A percentile compares a stretch with the other conserved stretches of the same genome.
These are phyloP conservation scores for Drosophila dunni DNA, from an alignment of 1,140 invertebrate genomes.

Conservation along the genomic window DNA sequence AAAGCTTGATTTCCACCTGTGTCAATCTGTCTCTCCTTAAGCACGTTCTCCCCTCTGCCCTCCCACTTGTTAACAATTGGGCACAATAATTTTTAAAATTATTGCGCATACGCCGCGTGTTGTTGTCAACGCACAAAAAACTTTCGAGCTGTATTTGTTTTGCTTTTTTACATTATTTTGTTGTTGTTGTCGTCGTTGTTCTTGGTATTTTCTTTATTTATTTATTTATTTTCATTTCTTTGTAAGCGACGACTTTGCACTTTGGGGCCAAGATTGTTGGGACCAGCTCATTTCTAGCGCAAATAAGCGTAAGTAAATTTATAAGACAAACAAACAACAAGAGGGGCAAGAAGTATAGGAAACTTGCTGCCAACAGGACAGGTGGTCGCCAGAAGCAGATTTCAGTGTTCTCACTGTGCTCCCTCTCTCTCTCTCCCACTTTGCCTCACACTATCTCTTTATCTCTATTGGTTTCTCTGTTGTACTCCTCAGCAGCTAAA, in stretches of 20 bases:
- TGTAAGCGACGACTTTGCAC: constrained; percentile 32
- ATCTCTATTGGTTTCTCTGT: neutral
- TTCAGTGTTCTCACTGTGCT: neutral
- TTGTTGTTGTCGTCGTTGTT: neutral
- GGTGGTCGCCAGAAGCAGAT: constrained; percentile 7
- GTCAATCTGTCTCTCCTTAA: constrained; percentile 18
- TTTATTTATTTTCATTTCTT: neutral
- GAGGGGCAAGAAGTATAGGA: constrained; percentile 32
- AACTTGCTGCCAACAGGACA: constrained; percentile 50
- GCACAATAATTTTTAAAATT: constrained; percentile 72
- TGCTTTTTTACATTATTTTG: constrained; percentile 2
- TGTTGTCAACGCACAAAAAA: constrained; percentile 55
- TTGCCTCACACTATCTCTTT: too few species aligned
- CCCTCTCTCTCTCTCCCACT: neutral
- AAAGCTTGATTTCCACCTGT: constrained; percentile 52
- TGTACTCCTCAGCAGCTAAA: constrained; percentile 33
- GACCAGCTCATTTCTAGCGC: constrained; percentile 74
- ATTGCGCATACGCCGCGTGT: constrained; percentile 76
- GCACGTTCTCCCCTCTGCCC: neutral
- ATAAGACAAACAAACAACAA: constrained; percentile 75
- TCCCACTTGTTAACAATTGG: constrained; percentile 37
- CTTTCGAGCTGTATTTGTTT: neutral
- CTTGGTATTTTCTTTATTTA: neutral
- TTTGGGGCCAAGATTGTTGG: constrained; percentile 34
- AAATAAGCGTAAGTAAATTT: constrained; percentile 83